Conservation (phyloP, 2,113 vertebrate species). For the Phycodurus eques region DNA sequence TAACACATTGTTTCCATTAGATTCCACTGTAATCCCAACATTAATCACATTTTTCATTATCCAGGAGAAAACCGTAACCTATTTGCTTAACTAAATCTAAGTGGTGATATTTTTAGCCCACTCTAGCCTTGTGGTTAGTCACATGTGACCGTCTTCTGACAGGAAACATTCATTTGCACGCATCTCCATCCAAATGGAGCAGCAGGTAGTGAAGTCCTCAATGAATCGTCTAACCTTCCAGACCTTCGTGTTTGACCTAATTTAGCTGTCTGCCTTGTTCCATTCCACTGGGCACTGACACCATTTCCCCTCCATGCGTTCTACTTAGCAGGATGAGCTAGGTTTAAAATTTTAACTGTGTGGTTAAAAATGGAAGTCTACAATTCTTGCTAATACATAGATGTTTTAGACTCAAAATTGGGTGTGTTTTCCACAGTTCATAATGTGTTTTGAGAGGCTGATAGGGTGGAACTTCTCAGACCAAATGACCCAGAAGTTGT, state of each 20-base stretch:
- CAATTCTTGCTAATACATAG: conserved; percentile 13
- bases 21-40: neutral
- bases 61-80: neutral
- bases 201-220: conserved; percentile 22
- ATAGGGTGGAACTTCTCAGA: neutral
- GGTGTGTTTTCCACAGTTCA: neutral
- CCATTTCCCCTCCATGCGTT: neutral
- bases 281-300: neutral
- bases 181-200: conserved; percentile 20
- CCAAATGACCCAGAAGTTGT: neutral
- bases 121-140: neutral
- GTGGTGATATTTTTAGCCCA: neutral
- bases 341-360: conserved; percentile 8
- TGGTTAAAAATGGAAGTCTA: conserved; percentile 21
- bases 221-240: conserved; percentile 23
- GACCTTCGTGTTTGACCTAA: conserved; percentile 29
- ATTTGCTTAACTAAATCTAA: neutral
- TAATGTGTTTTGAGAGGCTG: neutral
- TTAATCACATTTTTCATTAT: neutral
- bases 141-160: neutral
- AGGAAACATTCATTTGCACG: neutral
- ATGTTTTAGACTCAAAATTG: conserved; percentile 7
- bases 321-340: conserved; percentile 3
- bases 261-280: conserved; percentile 24
- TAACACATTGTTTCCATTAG: too few species aligned